Evolutionary conservation across 1,140 invertebrate species (phyloP).

Genomic region (Drosophila guanche): DNA sequence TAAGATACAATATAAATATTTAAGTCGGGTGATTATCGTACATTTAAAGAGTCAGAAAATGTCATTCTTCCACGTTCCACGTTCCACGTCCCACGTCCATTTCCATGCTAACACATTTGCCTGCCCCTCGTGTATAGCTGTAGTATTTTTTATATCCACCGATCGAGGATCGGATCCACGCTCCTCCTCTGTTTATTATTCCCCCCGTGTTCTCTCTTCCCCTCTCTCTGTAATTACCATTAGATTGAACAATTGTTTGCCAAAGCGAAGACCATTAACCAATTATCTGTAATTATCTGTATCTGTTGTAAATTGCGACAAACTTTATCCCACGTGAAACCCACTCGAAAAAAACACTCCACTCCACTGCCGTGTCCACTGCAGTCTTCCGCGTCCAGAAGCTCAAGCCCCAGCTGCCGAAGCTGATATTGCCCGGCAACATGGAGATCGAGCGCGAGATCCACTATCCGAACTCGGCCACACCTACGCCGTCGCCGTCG

Average conservation of each 20-base stretch:
- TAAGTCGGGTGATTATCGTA: slow-evolving; percentile 15
- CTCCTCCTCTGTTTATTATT: slow-evolving; percentile 26
- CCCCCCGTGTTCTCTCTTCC: slow-evolving; percentile 21
- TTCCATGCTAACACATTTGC: slow-evolving; percentile 42
- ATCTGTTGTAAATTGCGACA: slow-evolving; percentile 60
- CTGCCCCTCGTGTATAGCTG: slow-evolving; percentile 27
- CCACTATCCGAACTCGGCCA: slow-evolving; percentile 42
- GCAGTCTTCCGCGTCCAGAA: slow-evolving; percentile 83
- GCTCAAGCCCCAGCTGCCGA: slow-evolving; percentile 81
- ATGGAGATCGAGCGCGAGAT: slow-evolving; percentile 66
- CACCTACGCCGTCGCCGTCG: slow-evolving; percentile 70
- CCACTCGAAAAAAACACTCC: slow-evolving; percentile 62
- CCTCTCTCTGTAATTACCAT: slow-evolving; percentile 70
- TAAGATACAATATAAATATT: slow-evolving; percentile 3
- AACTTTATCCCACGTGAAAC: slow-evolving; percentile 48
- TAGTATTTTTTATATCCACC: slow-evolving; percentile 25
- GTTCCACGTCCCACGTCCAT: slow-evolving; percentile 3
- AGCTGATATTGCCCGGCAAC: slow-evolving; percentile 79
- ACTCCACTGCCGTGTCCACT: slow-evolving; percentile 27
- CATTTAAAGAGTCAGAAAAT: slow-evolving; percentile 20
- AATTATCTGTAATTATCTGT: slow-evolving; percentile 63
- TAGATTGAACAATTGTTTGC: slow-evolving; percentile 44
- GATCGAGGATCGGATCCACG: slow-evolving; percentile 20
- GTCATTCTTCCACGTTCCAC: slow-evolving; percentile 41
- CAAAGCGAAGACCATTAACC: slow-evolving; percentile 59